Base-by-base conservation (phyloP, 2,113 vertebrate genomes). In the Engystomops pustulosus region DNA sequence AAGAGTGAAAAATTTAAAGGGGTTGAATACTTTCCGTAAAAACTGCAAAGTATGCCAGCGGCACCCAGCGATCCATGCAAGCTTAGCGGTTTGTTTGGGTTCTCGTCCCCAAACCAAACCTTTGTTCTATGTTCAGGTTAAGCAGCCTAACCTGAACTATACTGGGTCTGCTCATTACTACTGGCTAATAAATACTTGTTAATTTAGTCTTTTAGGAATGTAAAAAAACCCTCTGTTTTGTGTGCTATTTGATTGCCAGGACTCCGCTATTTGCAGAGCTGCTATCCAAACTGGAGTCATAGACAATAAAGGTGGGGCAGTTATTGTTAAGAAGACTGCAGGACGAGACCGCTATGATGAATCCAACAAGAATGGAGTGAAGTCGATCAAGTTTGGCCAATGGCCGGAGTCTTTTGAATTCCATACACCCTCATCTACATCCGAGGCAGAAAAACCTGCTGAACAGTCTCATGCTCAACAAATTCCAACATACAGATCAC, bases 401-500 rank as follows among this genome's bases (percentile, higher is more conserved):
- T 80, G 58, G 36, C 25, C 55, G n/a, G 10, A 11, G 17, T 80
- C 78, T 30, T 80, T 80, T 32, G 23, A 38, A 32, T 80, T 80
- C 7, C 14, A 15, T 45, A 18, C 17, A 47, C 36, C 77, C 10
- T n/a, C 25, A 9, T 41, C 72, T 17, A 5, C 44, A 44, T 5
- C 32, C 18, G 36, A 14, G 20, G 1, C 17, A n/a, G 47, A 18
- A 45, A 32, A 5, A 9, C 3, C 20, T 38, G 9, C 38, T 18
- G 25, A 53, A 23, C 27, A 76, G 10, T 20, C 30, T 53, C 3
- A 34, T 34, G 7, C 4, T 34, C 9, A 17, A 41, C 2, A 14
- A 23, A 47, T 47, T 47, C 30, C 30, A 20, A 11, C 72, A 6
- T 20, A 34, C 27, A 53, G 18, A 49, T 6, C 47, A 53, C 17